Percentiles rank a stretch among this genome's conserved stretches.
Conservation (phyloP, 2,888 invertebrate species). For the Agrilus cyanescens region DNA sequence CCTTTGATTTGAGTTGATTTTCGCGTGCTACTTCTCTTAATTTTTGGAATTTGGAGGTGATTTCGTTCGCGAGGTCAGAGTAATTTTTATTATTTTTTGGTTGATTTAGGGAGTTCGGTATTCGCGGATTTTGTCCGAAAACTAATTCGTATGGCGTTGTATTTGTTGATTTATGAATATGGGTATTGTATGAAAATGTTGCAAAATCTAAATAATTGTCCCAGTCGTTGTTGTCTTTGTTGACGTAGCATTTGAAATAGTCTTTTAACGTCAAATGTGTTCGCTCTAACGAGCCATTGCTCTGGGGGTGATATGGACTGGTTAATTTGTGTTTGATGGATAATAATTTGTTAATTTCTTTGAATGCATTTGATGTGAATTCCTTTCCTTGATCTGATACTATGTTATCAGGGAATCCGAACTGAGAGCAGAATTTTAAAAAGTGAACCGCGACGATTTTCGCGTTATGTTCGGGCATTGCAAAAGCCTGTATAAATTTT, state of each 20-base stretch:
- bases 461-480: neutral
- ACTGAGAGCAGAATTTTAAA: neutral
- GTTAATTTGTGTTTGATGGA: neutral
- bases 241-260: conserved; percentile 2
- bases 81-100: conserved; percentile 6
- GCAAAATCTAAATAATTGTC: conserved; percentile 2
- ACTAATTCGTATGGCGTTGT: neutral
- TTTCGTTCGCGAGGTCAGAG: conserved; percentile 5
- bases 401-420: conserved; percentile 1
- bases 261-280: conserved; percentile 3
- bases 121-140: conserved; percentile 6
- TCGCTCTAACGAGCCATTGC: conserved; percentile 5
- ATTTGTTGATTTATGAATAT: conserved; percentile 1
- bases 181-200: neutral
- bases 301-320: no score
- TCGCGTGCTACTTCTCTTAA: conserved; percentile 7
- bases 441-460: neutral
- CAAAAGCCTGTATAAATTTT: conserved; percentile 1
- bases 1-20: conserved; percentile 8
- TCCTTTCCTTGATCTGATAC: conserved; percentile 1
- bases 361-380: conserved; percentile 1
- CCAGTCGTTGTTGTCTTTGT: conserved; percentile 2
- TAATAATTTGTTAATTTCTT: conserved; percentile 7
- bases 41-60: conserved; percentile 6
- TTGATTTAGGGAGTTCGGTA: conserved; percentile 7